These are phyloP conservation scores for Grapholita molesta DNA, from an alignment of 1,140 invertebrate genomes.

Conservation along the genomic window DNA sequence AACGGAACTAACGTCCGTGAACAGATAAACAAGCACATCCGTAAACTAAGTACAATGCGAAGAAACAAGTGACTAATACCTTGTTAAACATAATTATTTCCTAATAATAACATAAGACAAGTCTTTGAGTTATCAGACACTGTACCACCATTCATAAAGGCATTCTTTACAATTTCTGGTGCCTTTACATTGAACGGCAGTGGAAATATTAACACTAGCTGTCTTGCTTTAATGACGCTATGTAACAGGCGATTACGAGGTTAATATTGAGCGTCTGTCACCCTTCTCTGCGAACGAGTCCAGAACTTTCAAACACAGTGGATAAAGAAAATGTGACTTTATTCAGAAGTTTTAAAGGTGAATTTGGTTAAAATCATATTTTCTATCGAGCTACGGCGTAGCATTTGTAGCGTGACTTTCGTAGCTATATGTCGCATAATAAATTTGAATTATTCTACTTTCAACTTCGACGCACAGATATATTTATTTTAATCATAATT, in stretches of 20 bases:
- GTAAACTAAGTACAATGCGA: slow-evolving; percentile 60
- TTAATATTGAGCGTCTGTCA: not conserved
- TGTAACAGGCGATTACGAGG: not conserved
- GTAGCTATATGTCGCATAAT: not conserved
- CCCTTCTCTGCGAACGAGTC: not conserved
- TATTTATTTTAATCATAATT: too few species aligned
- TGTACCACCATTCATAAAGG: not conserved
- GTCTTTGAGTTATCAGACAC: not conserved
- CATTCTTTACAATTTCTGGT: not conserved
- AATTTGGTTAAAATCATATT: not conserved
- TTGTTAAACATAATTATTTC: slow-evolving; percentile 26
- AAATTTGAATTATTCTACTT: not conserved
- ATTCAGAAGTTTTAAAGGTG: not conserved
- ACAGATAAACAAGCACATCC: slow-evolving; percentile 47
- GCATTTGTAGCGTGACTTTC: not conserved
- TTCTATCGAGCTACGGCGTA: not conserved
- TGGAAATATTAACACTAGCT: not conserved
- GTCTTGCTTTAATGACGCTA: not conserved
- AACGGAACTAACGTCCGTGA: slow-evolving; percentile 38
- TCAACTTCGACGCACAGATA: not conserved
- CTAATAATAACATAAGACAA: slow-evolving; percentile 16
- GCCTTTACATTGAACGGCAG: not conserved
- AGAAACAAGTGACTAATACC: slow-evolving; percentile 60
- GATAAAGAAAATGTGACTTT: not conserved
- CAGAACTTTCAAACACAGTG: not conserved